These are phyloP conservation scores for Psittacula echo DNA, from an alignment of 2,797 vertebrate genomes.

Conservation along the genomic window DNA sequence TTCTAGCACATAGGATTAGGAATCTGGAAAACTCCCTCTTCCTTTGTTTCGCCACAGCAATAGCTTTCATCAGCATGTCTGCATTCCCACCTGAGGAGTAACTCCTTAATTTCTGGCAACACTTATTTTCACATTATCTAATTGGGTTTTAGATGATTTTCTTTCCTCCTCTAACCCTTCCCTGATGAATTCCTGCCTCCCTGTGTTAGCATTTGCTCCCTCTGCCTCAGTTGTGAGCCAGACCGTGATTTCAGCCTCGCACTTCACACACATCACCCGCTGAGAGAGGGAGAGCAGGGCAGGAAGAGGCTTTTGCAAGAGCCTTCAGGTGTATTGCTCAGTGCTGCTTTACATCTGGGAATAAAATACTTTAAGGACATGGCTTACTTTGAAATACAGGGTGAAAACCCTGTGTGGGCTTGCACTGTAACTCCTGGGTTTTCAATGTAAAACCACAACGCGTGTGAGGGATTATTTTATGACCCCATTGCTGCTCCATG, in stretches of 20 bases:
- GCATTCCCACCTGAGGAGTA: not conserved
- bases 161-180: not conserved
- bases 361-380: not conserved
- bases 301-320: not conserved
- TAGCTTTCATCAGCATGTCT: not conserved
- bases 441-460: not conserved
- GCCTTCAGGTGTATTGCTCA: not conserved
- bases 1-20: not conserved
- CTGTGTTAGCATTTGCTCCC: not conserved
- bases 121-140: not conserved
- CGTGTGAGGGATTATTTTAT: not conserved
- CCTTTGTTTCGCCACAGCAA: not conserved
- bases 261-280: not conserved
- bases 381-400: not conserved
- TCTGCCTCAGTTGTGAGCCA: not conserved
- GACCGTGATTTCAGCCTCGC: not conserved
- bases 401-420: not conserved
- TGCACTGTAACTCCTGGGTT: not conserved
- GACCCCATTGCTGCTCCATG: not conserved
- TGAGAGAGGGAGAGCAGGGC: not conserved
- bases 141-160: not conserved
- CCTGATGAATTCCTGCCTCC: not conserved
- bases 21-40: not conserved
- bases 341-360: not conserved
- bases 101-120: not conserved